phyloP scores from a whole-genome alignment of 2,797 vertebrate genomes.

The Hyperoplus lanceolatus region DNA sequence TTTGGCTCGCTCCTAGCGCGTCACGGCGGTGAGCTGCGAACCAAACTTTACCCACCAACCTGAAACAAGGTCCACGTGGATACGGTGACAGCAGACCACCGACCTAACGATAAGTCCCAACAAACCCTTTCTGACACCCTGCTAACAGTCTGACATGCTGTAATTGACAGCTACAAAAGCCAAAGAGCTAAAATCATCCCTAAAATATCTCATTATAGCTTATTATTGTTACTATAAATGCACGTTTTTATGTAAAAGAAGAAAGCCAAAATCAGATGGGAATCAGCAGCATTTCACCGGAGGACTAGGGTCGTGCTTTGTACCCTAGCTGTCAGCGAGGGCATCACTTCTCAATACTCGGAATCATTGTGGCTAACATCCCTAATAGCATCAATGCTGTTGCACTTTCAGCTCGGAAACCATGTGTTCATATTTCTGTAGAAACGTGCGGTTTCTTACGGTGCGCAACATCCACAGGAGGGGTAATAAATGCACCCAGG shows the following conservation, averaged over 20 bases:
- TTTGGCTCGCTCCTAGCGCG: neutral
- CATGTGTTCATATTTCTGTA: constrained; percentile 1
- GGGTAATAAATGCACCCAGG: constrained; percentile 51
- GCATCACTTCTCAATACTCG: constrained; percentile 56
- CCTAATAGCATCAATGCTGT: neutral
- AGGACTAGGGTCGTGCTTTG: constrained; percentile 33
- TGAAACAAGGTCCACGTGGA: constrained; percentile 71
- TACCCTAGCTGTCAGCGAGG: constrained; percentile 54
- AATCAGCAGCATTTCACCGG: constrained; percentile 31
- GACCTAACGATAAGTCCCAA: neutral
- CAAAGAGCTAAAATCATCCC: neutral
- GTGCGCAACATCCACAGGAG: neutral
- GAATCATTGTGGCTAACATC: constrained; percentile 45
- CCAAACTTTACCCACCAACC: constrained; percentile 64
- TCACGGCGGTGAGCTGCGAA: constrained; percentile 5
- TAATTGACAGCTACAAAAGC: neutral
- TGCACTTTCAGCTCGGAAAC: constrained; percentile 19
- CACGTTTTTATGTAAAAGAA: neutral
- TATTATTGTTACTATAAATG: neutral
- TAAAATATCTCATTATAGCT: constrained; percentile 19
- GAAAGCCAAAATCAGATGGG: constrained; percentile 24
- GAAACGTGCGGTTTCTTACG: neutral
- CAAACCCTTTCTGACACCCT: neutral
- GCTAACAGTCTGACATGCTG: neutral
- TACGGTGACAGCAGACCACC: constrained; percentile 58